phyloP scores from a whole-genome alignment of 2,113 vertebrate species.

The Cyprinodon tularosa region DNA sequence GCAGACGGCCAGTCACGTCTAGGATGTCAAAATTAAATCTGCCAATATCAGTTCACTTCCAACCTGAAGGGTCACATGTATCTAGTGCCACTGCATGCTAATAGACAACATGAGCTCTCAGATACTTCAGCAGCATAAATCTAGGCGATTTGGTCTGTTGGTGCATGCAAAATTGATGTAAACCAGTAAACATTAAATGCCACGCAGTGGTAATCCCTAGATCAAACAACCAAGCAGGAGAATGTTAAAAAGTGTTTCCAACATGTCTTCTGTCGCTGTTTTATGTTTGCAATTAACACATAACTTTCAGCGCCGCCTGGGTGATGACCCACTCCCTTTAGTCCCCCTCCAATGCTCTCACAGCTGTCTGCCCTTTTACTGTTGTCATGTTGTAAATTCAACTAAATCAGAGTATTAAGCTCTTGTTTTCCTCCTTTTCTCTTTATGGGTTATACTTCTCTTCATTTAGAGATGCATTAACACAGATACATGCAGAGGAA shows the following conservation, averaged over 20 bases:
- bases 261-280: neutral
- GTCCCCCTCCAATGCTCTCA: slow-evolving; percentile 5
- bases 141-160: neutral
- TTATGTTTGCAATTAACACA: slow-evolving; percentile 17
- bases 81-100: neutral
- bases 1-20: slow-evolving; percentile 16
- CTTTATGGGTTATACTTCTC: neutral
- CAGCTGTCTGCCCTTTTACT: slow-evolving; percentile 12
- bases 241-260: neutral
- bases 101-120: neutral
- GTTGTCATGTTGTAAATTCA: slow-evolving; percentile 26
- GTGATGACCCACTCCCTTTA: slow-evolving; percentile 17
- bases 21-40: neutral
- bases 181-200: neutral
- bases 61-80: neutral
- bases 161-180: neutral
- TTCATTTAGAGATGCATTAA: neutral
- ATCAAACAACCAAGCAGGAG: neutral
- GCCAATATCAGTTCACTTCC: neutral
- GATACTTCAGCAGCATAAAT: neutral
- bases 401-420: slow-evolving; percentile 14
- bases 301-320: slow-evolving; percentile 8
- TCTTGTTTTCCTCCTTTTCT: slow-evolving; percentile 23
- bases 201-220: neutral
- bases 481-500: neutral